Base-by-base conservation (phyloP, 2,113 vertebrate species). In the Aplodontia rufa region DNA sequence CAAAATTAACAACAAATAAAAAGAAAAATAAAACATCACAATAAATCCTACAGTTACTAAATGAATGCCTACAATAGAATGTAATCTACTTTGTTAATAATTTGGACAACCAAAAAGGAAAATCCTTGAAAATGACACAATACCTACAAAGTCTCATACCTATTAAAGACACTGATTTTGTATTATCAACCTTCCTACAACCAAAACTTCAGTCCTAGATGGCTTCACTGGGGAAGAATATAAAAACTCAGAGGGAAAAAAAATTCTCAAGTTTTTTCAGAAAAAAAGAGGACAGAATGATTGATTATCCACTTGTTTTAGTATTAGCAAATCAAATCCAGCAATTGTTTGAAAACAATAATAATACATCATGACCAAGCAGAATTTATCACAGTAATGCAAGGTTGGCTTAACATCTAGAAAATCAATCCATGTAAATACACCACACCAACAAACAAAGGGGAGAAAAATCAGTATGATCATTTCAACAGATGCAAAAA, bases 51-150 rank as follows among this genome's bases (percentile, higher is more conserved):
- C 4, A 82, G 55, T 51, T 16, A 45, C 58, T 35, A 78, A n/a
- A 90, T 58, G 20, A 64, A 66, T 84, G 28, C 30, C 12, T 55
- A 84, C 26, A 90, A 40, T 55, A 84, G 19, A 90, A 40, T 58
- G 32, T 13, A 90, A 78, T 6, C 68, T 69, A 69, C 32, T 78
- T 84, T 14, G 51, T 85, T n/a, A 79, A 60, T 78, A 84, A 78
- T 78, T 30, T 20, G 62, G n/a, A 45, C 42, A 90, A 60, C 40
- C 76, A 35, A 69, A 79, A 3, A 80, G 53, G 62, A 80, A 72
- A 95, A 79, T 45, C 4, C 22, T 79, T 94, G 51, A 79, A 85
- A 90, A 71, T 66, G 64, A 81, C 45, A 86, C 53, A 90, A 79
- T 71, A 79, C 6, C 20, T 79, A 86, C 12, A 80, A 10, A 79